These are phyloP conservation scores for Eospalax fontanierii DNA, from an alignment of 2,797 vertebrate species.

Conservation along the genomic window DNA sequence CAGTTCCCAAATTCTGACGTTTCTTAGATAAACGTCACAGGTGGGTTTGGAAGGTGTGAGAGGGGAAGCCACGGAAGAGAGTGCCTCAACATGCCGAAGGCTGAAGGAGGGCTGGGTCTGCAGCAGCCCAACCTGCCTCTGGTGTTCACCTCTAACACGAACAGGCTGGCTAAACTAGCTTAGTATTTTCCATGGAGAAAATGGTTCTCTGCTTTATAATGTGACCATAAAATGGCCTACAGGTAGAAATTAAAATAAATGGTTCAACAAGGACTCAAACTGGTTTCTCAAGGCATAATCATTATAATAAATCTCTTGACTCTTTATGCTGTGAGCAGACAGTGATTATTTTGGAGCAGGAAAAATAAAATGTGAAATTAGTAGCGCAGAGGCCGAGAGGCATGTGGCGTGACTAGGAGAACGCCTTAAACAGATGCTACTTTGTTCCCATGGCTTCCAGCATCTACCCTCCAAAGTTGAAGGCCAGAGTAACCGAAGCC, in stretches of 20 bases:
- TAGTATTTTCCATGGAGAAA: background rate
- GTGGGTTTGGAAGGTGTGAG: background rate
- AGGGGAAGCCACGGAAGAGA: background rate
- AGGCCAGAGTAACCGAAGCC: conserved; percentile 88
- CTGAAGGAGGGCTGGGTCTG: too few species aligned
- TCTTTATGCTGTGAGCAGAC: conserved; percentile 86
- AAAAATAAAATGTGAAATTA: conserved; percentile 90
- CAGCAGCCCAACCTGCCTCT: conserved; percentile 63
- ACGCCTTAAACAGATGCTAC: conserved; percentile 81
- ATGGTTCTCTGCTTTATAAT: conserved; percentile 59
- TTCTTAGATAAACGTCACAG: conserved; percentile 18
- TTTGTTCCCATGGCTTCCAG: conserved; percentile 88
- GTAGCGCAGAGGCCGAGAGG: conserved; percentile 90
- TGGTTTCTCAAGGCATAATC: conserved; percentile 85
- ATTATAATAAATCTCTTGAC: conserved; percentile 70
- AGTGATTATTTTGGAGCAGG: conserved; percentile 89
- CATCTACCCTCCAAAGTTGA: conserved; percentile 80
- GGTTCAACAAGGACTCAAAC: conserved; percentile 90
- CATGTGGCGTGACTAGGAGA: conserved; percentile 88
- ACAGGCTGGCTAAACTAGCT: conserved; percentile 17
- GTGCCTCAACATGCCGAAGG: background rate
- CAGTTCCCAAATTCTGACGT: conserved; percentile 19
- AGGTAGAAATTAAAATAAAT: conserved; percentile 34
- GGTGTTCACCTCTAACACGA: conserved; percentile 65
- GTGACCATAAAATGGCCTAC: conserved; percentile 50